These are phyloP conservation scores for Vombatus ursinus DNA, from an alignment of 2,113 vertebrate species.

Conservation along the genomic window DNA sequence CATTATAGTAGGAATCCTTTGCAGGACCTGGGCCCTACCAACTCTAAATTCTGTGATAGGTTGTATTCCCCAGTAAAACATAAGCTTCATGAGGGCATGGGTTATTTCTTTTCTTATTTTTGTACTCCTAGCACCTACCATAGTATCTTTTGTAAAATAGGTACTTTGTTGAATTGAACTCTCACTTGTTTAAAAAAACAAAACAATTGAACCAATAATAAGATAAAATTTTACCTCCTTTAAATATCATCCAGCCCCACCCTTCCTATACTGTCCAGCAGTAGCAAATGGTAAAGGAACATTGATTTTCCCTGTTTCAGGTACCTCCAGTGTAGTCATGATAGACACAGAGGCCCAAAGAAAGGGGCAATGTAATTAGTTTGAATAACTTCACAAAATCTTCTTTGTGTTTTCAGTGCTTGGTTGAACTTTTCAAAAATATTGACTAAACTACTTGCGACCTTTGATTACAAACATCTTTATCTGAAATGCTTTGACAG, in stretches of 20 bases:
- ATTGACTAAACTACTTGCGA: constrained; percentile 73
- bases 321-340: background rate
- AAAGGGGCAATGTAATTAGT: background rate
- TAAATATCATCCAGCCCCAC: background rate
- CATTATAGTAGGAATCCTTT: background rate
- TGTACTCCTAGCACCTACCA: background rate
- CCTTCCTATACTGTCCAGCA: background rate
- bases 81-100: background rate
- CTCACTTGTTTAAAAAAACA: background rate
- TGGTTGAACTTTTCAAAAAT: constrained; percentile 78
- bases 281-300: background rate
- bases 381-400: constrained; percentile 46
- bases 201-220: constrained; percentile 4
- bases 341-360: background rate
- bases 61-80: background rate
- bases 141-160: background rate
- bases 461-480: constrained; percentile 73
- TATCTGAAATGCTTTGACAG: constrained; percentile 68
- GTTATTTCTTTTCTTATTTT: background rate
- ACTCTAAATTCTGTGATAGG: background rate
- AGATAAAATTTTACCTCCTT: constrained; percentile 1
- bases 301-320: background rate
- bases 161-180: background rate
- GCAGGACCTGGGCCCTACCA: background rate
- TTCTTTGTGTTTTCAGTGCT: constrained; percentile 68